These are phyloP conservation scores for Drosophila pseudotalamancana DNA, from an alignment of 2,888 invertebrate genomes.

Conservation along the genomic window DNA sequence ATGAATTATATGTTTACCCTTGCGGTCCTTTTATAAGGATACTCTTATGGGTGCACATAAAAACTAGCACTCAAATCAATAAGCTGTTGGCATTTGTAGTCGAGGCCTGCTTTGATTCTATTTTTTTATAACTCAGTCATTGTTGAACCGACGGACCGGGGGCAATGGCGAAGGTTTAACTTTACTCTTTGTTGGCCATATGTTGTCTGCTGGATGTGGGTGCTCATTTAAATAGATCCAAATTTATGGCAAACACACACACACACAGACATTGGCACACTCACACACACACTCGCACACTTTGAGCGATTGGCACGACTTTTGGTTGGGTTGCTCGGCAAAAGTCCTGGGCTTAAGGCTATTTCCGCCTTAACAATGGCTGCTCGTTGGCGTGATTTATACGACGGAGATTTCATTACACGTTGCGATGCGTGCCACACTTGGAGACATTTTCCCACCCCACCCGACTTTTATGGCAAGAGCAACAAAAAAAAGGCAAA, in stretches of 20 bases:
- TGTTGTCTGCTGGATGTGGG: constrained; percentile 38
- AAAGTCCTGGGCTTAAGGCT: constrained; percentile 32
- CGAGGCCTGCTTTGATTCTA: constrained; percentile 3
- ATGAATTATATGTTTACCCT: constrained; percentile 31
- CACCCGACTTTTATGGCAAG: constrained; percentile 33
- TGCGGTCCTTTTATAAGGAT: constrained; percentile 8
- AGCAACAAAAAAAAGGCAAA: too few species aligned
- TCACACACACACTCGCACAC: constrained; percentile 18
- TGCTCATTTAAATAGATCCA: constrained; percentile 70
- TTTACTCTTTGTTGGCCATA: constrained; percentile 52
- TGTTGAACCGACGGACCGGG: constrained; percentile 14
- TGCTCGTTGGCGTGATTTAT: constrained; percentile 69
- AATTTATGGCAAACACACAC: constrained; percentile 56
- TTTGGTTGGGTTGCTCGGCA: constrained; percentile 26
- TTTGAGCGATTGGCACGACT: constrained; percentile 59
- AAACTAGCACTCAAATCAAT: constrained; percentile 57
- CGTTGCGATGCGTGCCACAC: constrained; percentile 41
- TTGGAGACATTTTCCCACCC: constrained; percentile 25
- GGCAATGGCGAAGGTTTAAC: constrained; percentile 6
- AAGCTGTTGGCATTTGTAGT: constrained; percentile 34
- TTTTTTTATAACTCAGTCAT: constrained; percentile 29
- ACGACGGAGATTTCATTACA: constrained; percentile 69
- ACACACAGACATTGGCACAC: constrained; percentile 12
- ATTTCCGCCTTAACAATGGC: constrained; percentile 72
- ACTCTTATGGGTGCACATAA: constrained; percentile 9